Evolutionary conservation across 2,797 vertebrate species (phyloP), one percentile per base, ranked within the genome.

Genomic region (Amphiprion clarkii): DNA sequence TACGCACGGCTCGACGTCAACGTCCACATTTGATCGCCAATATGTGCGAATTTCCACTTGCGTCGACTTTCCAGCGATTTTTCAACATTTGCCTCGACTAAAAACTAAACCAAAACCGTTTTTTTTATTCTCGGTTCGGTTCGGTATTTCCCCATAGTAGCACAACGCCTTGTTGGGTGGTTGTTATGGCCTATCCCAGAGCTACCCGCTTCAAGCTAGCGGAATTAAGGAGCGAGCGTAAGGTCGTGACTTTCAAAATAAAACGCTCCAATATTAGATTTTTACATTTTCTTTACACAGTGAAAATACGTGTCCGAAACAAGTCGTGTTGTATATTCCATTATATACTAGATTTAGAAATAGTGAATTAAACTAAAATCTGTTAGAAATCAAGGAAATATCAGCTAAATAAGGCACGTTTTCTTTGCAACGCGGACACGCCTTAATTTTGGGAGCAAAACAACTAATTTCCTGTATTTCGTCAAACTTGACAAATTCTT

Each of bases 181-280:
- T 91, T 91, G 88, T 90, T 90, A 81, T 90, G 93, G 92, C 94
- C 94, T 93, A 93, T 93, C 88, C 90, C 88, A 78, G 77, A 79
- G 80, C 46, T 78, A 72, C 67, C 64, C 75, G 8, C 36, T 53
- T 55, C 51, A 89, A 84, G 53, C 1, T 51, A 21, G 13, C 8
- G 3, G 9, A 3, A 19, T 3, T 63, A 21, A 9, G 5, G 19
- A 6, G 2, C 0, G 0, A 0, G 2, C 13, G 67, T 90, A 89
- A 82, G 69, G 67, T 57, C 0, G 0, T 0, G 2, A 10, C 0
- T 80, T 90, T 92, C 90, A 91, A 60, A 89, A 57, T 89, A 90
- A 90, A 81, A 1, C 0, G 0, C 0, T 1, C 0, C 0, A 31
- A 0, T 8, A 1, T 9, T 1, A 11, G 0, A 7, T 0, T 4